Percentiles rank a stretch among this genome's conserved stretches.
These are phyloP conservation scores for Peromyscus attwateri DNA, from an alignment of 2,797 vertebrate species.

Conservation along the genomic window DNA sequence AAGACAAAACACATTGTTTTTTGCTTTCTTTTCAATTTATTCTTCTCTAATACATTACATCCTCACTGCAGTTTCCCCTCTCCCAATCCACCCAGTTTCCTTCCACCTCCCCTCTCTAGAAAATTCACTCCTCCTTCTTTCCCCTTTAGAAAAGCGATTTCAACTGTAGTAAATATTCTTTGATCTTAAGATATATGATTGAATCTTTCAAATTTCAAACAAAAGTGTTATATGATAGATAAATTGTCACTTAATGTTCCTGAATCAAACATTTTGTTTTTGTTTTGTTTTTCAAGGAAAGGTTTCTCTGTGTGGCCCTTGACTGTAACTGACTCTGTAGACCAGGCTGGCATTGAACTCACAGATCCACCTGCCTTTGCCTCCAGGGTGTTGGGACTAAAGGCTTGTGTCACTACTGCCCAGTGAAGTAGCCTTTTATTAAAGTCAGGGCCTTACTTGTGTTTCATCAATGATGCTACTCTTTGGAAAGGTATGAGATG, in stretches of 20 bases:
- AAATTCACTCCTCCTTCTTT: background rate
- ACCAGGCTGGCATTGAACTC: background rate
- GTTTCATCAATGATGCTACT: slow-evolving; percentile 62
- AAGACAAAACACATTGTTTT: background rate
- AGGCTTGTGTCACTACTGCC: background rate
- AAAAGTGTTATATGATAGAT: slow-evolving; percentile 60
- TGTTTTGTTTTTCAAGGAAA: background rate
- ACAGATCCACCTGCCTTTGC: background rate
- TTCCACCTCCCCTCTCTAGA: no score
- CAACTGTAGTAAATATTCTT: slow-evolving; percentile 30
- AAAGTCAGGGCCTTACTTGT: slow-evolving; percentile 59
- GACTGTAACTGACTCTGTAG: background rate
- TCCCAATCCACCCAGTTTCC: background rate
- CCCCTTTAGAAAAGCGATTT: background rate
- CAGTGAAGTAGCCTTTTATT: slow-evolving; percentile 37
- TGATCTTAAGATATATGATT: background rate
- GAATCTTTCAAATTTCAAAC: slow-evolving; percentile 63
- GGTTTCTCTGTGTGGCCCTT: background rate
- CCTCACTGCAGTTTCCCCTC: background rate
- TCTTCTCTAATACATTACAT: background rate
- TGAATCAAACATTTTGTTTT: slow-evolving; percentile 58
- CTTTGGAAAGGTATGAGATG: slow-evolving; percentile 68
- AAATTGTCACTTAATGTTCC: slow-evolving; percentile 72
- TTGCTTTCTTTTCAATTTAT: background rate
- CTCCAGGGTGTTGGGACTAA: background rate